Percentiles rank a stretch among this genome's conserved stretches.
Conservation (phyloP, 2,113 vertebrate genomes). For the Xiphorhynchus elegans region DNA sequence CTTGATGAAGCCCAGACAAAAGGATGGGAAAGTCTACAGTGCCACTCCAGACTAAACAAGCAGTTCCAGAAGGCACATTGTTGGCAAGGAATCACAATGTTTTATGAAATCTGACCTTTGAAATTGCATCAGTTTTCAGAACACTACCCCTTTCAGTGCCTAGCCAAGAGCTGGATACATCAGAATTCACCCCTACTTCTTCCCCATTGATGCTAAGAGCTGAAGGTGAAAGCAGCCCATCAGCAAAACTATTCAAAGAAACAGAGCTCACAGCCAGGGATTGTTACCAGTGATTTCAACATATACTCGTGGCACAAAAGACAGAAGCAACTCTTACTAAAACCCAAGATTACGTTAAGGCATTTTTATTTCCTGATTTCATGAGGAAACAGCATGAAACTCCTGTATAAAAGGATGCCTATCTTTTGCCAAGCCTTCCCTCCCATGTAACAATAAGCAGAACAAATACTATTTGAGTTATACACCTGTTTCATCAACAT, state of each 20-base stretch:
- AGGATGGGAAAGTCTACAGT: not conserved
- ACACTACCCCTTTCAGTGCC: not conserved
- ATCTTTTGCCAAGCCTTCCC: not conserved
- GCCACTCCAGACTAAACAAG: not conserved
- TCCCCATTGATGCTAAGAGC: not conserved
- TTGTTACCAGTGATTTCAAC: not conserved
- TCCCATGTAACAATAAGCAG: not conserved
- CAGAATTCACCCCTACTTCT: not conserved
- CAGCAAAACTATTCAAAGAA: not conserved
- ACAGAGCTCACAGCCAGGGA: not conserved
- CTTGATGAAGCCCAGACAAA: not conserved
- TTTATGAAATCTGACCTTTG: slow-evolving; percentile 36
- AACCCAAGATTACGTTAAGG: not conserved
- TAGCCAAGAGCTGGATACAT: not conserved
- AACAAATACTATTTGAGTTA: not conserved
- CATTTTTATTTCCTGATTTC: not conserved
- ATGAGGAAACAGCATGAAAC: not conserved
- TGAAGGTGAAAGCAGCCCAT: not conserved
- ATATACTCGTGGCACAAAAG: not conserved
- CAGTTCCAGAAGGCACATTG: not conserved
- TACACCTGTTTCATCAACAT: not conserved
- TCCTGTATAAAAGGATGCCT: not conserved
- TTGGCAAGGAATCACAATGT: not conserved
- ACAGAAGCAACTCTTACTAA: not conserved
- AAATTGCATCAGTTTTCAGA: not conserved